Conservation (phyloP, 1,140 invertebrate genomes). For the Triops longicaudatus region DNA sequence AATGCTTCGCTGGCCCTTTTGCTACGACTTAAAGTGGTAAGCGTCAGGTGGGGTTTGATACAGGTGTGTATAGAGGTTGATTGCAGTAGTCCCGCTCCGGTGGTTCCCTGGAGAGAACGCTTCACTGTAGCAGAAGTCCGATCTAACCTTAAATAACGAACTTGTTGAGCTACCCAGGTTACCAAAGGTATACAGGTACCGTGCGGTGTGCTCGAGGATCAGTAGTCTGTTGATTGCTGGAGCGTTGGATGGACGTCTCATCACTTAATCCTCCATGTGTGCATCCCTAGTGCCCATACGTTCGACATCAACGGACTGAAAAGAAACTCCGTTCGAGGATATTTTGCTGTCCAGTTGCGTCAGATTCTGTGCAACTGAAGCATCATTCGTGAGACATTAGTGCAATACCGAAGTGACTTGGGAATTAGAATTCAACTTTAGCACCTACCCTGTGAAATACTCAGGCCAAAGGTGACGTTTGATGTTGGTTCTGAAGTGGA, state of each 20-base stretch:
- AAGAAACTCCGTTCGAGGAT: no score
- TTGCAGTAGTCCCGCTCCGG: background rate
- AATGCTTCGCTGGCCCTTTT: background rate
- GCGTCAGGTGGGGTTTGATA: constrained; percentile 11
- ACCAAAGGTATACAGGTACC: background rate
- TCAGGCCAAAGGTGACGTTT: no score
- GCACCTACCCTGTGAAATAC: no score
- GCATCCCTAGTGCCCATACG: background rate
- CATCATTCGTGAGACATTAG: no score
- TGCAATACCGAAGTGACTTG: no score
- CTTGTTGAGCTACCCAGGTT: background rate
- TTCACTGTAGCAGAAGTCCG: background rate
- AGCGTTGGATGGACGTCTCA: constrained; percentile 4
- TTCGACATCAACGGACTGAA: no score
- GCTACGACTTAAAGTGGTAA: background rate
- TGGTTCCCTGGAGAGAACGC: constrained; percentile 1
- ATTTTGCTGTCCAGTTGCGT: no score
- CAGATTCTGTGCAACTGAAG: no score
- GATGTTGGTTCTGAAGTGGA: no score
- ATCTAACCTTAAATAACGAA: constrained; percentile 4
- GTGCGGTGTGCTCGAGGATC: background rate
- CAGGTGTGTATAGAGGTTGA: constrained; percentile 2
- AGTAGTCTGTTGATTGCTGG: constrained; percentile 11
- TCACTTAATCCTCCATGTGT: background rate
- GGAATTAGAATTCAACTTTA: no score